Evolutionary conservation across 2,888 invertebrate genomes (phyloP).

Genomic region (Lasioglossum marginatum): DNA sequence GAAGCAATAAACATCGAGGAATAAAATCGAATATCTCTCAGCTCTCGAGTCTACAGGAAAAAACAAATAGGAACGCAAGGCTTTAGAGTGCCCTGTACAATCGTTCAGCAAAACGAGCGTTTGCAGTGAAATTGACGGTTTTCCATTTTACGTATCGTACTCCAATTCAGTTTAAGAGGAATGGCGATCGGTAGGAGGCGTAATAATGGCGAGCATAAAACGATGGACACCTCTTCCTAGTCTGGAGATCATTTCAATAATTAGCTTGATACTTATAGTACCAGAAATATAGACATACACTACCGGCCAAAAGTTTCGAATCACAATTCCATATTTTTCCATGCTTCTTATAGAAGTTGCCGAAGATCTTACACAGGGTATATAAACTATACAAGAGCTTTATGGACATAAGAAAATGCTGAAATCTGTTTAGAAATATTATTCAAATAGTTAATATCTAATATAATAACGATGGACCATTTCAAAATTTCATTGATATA

Average conservation of each 20-base stretch:
- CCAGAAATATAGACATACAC: background rate
- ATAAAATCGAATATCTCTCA: background rate
- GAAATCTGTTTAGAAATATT: too few species aligned
- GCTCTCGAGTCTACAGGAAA: background rate
- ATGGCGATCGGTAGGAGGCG: background rate
- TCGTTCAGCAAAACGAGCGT: background rate
- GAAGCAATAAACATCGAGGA: background rate
- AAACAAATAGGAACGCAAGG: background rate
- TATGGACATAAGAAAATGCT: too few species aligned
- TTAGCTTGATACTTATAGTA: background rate
- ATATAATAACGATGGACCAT: too few species aligned
- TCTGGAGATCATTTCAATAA: background rate
- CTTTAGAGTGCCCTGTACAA: background rate
- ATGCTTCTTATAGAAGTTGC: too few species aligned
- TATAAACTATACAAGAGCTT: too few species aligned
- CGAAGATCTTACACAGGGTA: too few species aligned
- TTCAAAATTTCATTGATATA: too few species aligned
- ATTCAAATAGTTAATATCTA: too few species aligned
- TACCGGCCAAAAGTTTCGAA: too few species aligned
- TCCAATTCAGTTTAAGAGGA: background rate
- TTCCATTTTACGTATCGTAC: background rate
- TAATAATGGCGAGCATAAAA: background rate
- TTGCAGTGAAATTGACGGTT: background rate
- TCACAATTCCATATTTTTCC: too few species aligned
- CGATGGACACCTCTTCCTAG: background rate